Evolutionary conservation across 2,888 invertebrate genomes (phyloP), one percentile per base, ranked within the genome.

Genomic region (Oscheius sp.): DNA sequence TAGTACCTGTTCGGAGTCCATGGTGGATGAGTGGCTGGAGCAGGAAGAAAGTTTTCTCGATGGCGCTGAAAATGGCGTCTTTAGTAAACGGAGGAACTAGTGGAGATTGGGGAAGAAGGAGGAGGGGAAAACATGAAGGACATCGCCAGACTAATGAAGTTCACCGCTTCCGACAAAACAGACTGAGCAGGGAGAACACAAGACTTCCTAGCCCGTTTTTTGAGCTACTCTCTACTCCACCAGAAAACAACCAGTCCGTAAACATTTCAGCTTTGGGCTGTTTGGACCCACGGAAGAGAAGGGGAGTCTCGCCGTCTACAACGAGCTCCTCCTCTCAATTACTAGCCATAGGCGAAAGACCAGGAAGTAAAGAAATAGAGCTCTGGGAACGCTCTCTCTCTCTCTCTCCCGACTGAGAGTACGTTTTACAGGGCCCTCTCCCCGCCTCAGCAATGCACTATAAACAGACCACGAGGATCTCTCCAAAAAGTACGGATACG

Each of bases 21-120:
- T 61, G 8, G 61, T 39, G 6, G 61, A 61, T 15, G 45, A 45
- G n/a, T 39, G 25, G 20, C 25, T 45, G 15, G 61, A 61, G 20
- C 61, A 61, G 45, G 61, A 61, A 25, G 23, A 23, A 6, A 61
- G 27, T 27, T 61, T 61, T 12, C 61, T 42, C 6, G 61, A 61
- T 5, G 61, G 61, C 3, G 61, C 61, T 61, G 61, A 42, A 61
- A 61, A 45, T 31, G 29, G 17, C 8, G 15, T 5, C 27, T 25
- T 37, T 29, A 45, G 63, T 29, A 37, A 27, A 25, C 8, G 45
- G 27, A 53, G 53, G 33, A 37, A 37, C 8, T 37, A 37, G 37
- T 37, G 33, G 53, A 29, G 5, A 20, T 1, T 31, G 29, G 53
- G 17, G 15, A 53, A 53, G 53, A 23, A 53, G 15, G 29, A 53